Conservation (phyloP, 2,797 vertebrate genomes). For the Scleropages formosus region DNA sequence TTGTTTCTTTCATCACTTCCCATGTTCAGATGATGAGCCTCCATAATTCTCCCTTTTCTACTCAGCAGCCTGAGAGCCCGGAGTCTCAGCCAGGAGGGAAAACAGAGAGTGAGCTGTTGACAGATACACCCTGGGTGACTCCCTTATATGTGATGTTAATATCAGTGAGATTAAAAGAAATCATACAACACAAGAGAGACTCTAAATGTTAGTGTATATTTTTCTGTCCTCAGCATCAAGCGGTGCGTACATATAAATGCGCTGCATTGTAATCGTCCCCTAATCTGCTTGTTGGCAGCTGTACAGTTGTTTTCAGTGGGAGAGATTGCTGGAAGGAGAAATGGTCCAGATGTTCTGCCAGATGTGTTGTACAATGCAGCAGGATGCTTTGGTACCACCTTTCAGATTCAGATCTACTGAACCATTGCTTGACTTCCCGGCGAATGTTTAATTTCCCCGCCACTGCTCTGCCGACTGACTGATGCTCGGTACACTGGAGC, state of each 20-base stretch:
- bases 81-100: background rate
- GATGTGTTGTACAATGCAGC: conserved; percentile 1
- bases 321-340: background rate
- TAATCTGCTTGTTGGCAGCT: conserved; percentile 4
- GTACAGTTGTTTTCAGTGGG: background rate
- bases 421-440: background rate
- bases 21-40: too few species aligned
- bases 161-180: background rate
- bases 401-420: background rate
- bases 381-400: too few species aligned
- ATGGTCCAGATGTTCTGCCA: conserved; percentile 12
- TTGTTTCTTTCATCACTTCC: too few species aligned
- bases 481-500: too few species aligned
- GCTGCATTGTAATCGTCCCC: background rate
- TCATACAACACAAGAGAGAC: conserved; percentile 7
- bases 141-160: background rate
- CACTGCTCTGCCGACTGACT: conserved; percentile 7
- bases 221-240: background rate
- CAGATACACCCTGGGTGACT: background rate
- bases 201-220: background rate
- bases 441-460: background rate
- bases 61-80: background rate
- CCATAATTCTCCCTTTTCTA: too few species aligned
- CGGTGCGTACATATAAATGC: conserved; percentile 11
- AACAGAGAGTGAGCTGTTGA: background rate